These are phyloP conservation scores for Formicarius rufipectus DNA, from an alignment of 2,113 vertebrate genomes.

Conservation along the genomic window DNA sequence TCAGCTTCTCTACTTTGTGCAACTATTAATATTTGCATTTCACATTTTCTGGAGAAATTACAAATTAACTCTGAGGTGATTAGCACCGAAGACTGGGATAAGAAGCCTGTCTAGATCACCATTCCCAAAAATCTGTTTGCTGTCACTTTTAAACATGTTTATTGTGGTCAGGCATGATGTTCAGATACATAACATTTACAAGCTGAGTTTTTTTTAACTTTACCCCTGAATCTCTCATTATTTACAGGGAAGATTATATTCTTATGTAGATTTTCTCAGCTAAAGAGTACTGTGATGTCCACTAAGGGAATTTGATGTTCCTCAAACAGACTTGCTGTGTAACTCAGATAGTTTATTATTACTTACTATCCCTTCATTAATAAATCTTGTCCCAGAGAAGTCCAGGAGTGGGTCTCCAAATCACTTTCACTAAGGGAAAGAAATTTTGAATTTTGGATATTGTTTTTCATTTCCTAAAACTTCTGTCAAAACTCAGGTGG, in stretches of 20 bases:
- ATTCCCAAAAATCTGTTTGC: not conserved
- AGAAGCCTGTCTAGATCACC: fast-evolving
- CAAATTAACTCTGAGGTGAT: not conserved
- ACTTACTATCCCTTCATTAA: not conserved
- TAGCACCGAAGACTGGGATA: not conserved
- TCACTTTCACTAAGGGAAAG: not conserved
- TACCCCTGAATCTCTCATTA: not conserved
- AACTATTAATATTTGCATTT: not conserved
- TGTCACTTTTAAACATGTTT: fast-evolving
- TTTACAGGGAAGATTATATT: not conserved
- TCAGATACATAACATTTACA: not conserved
- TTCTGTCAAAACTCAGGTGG: not conserved
- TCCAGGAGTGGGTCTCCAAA: not conserved
- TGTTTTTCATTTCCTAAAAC: not conserved
- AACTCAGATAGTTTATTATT: not conserved
- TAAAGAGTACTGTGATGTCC: fast-evolving
- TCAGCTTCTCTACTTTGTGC: not conserved
- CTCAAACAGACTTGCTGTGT: not conserved
- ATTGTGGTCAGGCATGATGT: not conserved
- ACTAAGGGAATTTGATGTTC: not conserved
- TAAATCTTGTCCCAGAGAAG: not conserved
- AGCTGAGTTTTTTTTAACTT: fast-evolving
- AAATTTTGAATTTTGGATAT: not conserved
- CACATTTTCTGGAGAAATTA: not conserved
- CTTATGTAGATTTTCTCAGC: not conserved